Conservation (phyloP, 2,888 invertebrate genomes). For the Xylota sylvarum region DNA sequence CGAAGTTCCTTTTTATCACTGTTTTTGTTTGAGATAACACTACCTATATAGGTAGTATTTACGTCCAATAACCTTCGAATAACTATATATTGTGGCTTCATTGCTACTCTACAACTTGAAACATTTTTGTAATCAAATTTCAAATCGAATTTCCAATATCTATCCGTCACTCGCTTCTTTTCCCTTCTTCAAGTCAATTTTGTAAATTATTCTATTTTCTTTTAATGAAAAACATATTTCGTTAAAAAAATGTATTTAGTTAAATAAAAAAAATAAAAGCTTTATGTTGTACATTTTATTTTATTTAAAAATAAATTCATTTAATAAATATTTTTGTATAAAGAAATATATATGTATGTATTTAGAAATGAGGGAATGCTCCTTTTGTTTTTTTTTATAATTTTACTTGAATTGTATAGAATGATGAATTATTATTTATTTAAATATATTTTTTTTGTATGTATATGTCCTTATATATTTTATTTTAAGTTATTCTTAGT, state of each 20-base stretch:
- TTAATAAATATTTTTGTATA: constrained; percentile 30
- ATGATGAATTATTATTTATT: constrained; percentile 46
- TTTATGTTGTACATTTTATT: constrained; percentile 57
- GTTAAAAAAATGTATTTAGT: constrained; percentile 1
- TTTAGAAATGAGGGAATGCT: constrained; percentile 8
- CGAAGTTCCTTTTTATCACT: too few relatives aligned
- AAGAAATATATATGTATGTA: neutral
- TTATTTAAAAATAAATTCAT: neutral
- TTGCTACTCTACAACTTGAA: too few relatives aligned
- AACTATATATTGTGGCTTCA: too few relatives aligned
- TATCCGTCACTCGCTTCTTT: neutral
- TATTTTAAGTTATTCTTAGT: constrained; percentile 62
- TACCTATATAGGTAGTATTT: too few relatives aligned
- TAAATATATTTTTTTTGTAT: constrained; percentile 47
- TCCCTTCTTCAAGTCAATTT: neutral
- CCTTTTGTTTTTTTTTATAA: constrained; percentile 7
- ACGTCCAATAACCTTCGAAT: too few relatives aligned
- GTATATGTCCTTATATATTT: constrained; percentile 49
- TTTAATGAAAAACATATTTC: neutral
- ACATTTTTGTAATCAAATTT: too few relatives aligned
- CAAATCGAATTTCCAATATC: neutral
- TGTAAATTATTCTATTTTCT: constrained; percentile 26
- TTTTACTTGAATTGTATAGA: constrained; percentile 32
- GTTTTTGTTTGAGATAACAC: too few relatives aligned
- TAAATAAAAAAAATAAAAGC: constrained; percentile 14